A percentile compares a stretch with the other conserved stretches of the same genome.
Conservation (phyloP, 2,797 vertebrate species). For the Valencia hispanica region DNA sequence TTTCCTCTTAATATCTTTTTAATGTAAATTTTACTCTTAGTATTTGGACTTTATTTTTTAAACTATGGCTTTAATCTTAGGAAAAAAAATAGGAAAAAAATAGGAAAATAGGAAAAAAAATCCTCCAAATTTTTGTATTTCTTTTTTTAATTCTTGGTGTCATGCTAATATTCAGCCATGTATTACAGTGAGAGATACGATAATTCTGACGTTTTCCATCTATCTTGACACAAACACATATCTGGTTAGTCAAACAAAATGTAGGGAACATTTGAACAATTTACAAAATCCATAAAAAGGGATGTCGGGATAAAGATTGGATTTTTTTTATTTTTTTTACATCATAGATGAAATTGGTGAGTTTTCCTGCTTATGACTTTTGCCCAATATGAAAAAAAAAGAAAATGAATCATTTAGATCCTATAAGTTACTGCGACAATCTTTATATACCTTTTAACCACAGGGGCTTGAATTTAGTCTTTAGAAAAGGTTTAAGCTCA, state of each 20-base stretch:
- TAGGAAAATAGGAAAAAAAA: no score
- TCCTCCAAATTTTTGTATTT: no score
- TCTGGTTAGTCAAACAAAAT: conserved; percentile 30
- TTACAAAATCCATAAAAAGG: conserved; percentile 28
- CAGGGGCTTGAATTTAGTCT: conserved; percentile 21
- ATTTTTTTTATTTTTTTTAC: conserved; percentile 19
- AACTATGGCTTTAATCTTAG: no score
- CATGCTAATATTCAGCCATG: no score
- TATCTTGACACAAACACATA: conserved; percentile 55
- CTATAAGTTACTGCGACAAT: neutral
- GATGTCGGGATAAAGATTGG: conserved; percentile 7
- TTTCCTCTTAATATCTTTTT: neutral
- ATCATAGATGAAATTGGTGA: conserved; percentile 5
- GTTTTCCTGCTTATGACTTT: conserved; percentile 22
- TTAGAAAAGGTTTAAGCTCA: neutral
- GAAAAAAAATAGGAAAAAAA: no score
- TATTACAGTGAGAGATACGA: conserved; percentile 34
- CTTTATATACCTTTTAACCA: conserved; percentile 11
- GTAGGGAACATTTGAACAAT: conserved; percentile 24
- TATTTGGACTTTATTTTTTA: no score
- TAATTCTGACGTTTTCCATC: conserved; percentile 31
- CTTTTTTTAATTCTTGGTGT: no score
- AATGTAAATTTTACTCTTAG: no score
- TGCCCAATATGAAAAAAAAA: conserved; percentile 28
- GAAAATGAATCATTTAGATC: conserved; percentile 2